Conservation (phyloP, 1,140 invertebrate species). For the Macrocentrus cingulum region DNA sequence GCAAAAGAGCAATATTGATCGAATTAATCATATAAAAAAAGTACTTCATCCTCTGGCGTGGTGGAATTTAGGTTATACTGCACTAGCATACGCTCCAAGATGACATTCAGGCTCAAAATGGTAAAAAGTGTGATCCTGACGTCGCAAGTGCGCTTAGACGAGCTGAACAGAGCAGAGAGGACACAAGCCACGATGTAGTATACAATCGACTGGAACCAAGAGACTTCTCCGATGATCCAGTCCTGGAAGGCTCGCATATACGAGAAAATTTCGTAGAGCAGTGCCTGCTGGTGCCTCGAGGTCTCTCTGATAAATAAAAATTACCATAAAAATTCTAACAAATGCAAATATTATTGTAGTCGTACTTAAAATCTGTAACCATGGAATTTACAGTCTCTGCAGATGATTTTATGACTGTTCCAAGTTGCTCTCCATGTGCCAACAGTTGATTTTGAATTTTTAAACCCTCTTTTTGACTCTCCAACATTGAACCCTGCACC, state of each 20-base stretch:
- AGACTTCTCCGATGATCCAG: constrained; percentile 63
- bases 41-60: constrained; percentile 39
- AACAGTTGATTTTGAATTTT: constrained; percentile 46
- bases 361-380: constrained; percentile 59
- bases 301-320: constrained; percentile 45
- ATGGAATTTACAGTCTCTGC: constrained; percentile 55
- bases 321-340: not conserved
- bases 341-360: not conserved
- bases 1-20: not conserved
- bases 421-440: constrained; percentile 45
- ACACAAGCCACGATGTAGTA: constrained; percentile 61
- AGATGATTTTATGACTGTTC: constrained; percentile 41
- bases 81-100: constrained; percentile 48
- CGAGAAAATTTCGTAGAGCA: constrained; percentile 64
- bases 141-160: constrained; percentile 56
- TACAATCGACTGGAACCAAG: constrained; percentile 62
- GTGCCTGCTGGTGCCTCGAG: constrained; percentile 59
- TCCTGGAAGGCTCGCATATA: constrained; percentile 60
- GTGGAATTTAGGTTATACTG: constrained; percentile 41
- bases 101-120: constrained; percentile 55
- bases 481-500: constrained; percentile 61
- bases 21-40: too few relatives aligned
- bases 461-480: constrained; percentile 51
- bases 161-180: constrained; percentile 60
- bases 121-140: constrained; percentile 61